Evolutionary conservation across 2,113 vertebrate species (phyloP).

Genomic region (Atrichornis clamosus): DNA sequence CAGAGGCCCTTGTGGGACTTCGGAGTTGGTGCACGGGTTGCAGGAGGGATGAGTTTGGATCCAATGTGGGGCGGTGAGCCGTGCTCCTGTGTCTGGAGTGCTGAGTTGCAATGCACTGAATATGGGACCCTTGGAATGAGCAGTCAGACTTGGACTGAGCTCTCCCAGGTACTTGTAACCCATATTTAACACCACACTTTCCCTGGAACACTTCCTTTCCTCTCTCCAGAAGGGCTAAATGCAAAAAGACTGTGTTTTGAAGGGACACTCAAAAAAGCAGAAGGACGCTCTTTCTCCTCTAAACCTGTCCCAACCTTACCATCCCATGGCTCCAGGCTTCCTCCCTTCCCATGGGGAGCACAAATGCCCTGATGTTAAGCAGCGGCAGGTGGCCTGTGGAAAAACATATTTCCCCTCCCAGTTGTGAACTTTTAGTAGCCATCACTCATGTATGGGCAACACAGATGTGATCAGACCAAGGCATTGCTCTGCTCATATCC

Average conservation of each 20-base stretch:
- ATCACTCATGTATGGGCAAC: background rate
- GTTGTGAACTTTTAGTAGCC: background rate
- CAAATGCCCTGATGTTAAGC: accelerated
- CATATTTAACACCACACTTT: background rate
- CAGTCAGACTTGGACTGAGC: background rate
- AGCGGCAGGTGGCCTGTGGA: background rate
- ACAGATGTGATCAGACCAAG: accelerated
- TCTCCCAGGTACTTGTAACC: background rate
- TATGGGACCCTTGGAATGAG: background rate
- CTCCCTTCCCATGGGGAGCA: background rate
- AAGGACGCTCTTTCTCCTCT: background rate
- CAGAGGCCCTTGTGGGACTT: background rate
- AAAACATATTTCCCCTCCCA: background rate
- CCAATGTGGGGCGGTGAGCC: accelerated
- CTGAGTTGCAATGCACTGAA: background rate
- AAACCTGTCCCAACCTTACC: background rate
- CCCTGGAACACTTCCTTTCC: background rate
- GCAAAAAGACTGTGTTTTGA: background rate
- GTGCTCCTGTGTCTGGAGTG: background rate
- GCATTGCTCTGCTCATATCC: background rate
- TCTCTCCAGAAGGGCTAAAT: background rate
- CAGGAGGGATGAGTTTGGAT: background rate
- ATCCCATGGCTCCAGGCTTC: accelerated
- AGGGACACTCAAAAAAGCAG: background rate
- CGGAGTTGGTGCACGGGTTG: background rate